Evolutionary conservation across 92 coral and sea anemone species (phyloP).

Genomic region (Zoanthus gigantus): DNA sequence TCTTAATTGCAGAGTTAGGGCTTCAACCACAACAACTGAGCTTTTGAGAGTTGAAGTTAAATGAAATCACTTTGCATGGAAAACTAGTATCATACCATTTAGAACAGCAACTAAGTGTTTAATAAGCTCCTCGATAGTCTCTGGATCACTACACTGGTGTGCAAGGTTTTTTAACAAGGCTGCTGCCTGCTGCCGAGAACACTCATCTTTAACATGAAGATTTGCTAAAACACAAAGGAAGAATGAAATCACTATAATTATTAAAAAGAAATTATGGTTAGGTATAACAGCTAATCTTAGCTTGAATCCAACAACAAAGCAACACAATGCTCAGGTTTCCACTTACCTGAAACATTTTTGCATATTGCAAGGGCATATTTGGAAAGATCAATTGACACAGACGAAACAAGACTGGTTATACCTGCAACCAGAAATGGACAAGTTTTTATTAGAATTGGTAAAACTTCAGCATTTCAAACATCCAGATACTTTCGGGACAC

Average conservation of each 20-base stretch:
- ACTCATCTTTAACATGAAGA: slow-evolving; percentile 88
- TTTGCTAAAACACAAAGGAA: not conserved
- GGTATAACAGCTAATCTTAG: not conserved
- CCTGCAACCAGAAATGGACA: slow-evolving; percentile 62
- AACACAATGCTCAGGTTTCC: not conserved
- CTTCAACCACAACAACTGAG: too few relatives aligned
- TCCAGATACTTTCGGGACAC: too few relatives aligned
- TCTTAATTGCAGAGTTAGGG: too few relatives aligned
- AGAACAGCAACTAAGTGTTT: slow-evolving; percentile 84
- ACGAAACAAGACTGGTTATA: slow-evolving; percentile 70
- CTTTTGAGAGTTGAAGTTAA: too few relatives aligned
- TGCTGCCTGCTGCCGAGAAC: slow-evolving; percentile 79
- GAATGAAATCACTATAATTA: not conserved
- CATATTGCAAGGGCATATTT: slow-evolving; percentile 87
- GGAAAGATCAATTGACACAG: slow-evolving; percentile 94
- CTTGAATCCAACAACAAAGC: not conserved
- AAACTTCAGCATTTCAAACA: not conserved
- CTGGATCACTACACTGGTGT: slow-evolving; percentile 95
- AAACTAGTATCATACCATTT: slow-evolving; percentile 64
- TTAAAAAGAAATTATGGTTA: not conserved
- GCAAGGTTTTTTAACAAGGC: slow-evolving; percentile 75
- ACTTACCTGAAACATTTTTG: slow-evolving; percentile 85
- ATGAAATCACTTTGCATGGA: not conserved
- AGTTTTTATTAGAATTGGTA: not conserved
- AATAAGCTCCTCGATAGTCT: slow-evolving; percentile 78